phyloP scores from a whole-genome alignment of 2,113 vertebrate species.

The Chloropsis cyanopogon region DNA sequence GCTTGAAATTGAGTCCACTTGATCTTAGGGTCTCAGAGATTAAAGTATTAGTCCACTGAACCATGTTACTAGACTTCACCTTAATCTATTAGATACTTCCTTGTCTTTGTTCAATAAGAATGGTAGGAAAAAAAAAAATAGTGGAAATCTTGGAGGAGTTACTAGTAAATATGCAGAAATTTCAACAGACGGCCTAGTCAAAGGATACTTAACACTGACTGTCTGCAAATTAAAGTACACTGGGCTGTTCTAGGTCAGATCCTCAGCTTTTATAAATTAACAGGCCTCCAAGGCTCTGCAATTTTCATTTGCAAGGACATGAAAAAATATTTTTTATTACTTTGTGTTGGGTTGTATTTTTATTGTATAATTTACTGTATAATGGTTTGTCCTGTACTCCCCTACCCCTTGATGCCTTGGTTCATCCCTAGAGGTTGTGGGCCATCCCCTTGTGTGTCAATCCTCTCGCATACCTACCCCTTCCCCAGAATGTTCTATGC shows the following conservation, averaged over 20 bases:
- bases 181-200: background rate
- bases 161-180: conserved; percentile 12
- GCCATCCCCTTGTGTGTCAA: too few relatives aligned
- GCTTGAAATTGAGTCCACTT: conserved; percentile 62
- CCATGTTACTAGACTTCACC: conserved; percentile 35
- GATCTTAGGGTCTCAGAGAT: conserved; percentile 55
- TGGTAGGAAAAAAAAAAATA: background rate
- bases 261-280: background rate
- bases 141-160: background rate
- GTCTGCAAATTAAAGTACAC: background rate
- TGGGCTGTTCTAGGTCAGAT: background rate
- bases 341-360: too few relatives aligned
- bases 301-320: background rate
- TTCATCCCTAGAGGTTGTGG: too few relatives aligned
- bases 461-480: too few relatives aligned
- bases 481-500: too few relatives aligned
- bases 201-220: background rate
- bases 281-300: background rate
- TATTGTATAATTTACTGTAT: too few relatives aligned
- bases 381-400: too few relatives aligned
- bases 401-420: too few relatives aligned
- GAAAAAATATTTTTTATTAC: background rate
- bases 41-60: conserved; percentile 60
- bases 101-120: conserved; percentile 34
- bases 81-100: conserved; percentile 52